phyloP scores from a whole-genome alignment of 2,888 invertebrate genomes.

The Drosophila lacicola region DNA sequence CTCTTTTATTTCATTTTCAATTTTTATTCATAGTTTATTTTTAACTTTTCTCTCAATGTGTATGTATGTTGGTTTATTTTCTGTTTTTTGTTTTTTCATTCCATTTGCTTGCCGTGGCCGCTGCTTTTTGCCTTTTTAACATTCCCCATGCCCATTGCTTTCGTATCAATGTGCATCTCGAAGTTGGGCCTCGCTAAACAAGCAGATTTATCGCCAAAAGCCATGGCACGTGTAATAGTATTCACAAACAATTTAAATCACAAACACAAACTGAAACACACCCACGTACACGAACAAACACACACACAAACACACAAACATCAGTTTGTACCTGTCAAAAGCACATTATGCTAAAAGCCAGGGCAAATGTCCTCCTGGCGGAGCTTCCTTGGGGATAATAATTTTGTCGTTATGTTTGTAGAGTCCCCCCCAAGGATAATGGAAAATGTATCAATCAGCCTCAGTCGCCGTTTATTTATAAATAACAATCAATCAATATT shows the following conservation, averaged over 20 bases:
- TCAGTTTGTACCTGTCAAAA: conserved; percentile 45
- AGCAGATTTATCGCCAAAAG: conserved; percentile 16
- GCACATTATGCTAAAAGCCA: conserved; percentile 51
- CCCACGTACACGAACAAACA: conserved; percentile 7
- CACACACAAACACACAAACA: background rate
- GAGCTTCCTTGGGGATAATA: conserved; percentile 38
- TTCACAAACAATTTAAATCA: conserved; percentile 47
- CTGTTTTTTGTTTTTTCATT: conserved; percentile 36
- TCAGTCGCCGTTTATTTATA: conserved; percentile 51
- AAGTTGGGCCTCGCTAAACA: conserved; percentile 11
- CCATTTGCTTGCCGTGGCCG: conserved; percentile 38
- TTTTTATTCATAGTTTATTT: conserved; percentile 81
- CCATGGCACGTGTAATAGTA: conserved; percentile 40
- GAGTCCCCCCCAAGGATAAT: conserved; percentile 39
- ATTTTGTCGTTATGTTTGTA: conserved; percentile 42
- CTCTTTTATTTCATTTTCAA: conserved; percentile 57
- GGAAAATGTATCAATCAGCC: conserved; percentile 57
- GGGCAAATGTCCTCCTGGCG: conserved; percentile 20
- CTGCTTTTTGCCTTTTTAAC: conserved; percentile 10
- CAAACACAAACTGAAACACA: conserved; percentile 13
- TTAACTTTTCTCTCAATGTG: conserved; percentile 77
- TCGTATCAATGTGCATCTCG: conserved; percentile 45
- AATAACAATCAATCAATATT: conserved; percentile 63
- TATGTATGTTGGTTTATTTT: conserved; percentile 38
- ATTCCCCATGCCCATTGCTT: conserved; percentile 25